Evolutionary conservation across 1,140 invertebrate species (phyloP), one percentile per base, ranked within the genome.

Genomic region (Cephus cinctus): DNA sequence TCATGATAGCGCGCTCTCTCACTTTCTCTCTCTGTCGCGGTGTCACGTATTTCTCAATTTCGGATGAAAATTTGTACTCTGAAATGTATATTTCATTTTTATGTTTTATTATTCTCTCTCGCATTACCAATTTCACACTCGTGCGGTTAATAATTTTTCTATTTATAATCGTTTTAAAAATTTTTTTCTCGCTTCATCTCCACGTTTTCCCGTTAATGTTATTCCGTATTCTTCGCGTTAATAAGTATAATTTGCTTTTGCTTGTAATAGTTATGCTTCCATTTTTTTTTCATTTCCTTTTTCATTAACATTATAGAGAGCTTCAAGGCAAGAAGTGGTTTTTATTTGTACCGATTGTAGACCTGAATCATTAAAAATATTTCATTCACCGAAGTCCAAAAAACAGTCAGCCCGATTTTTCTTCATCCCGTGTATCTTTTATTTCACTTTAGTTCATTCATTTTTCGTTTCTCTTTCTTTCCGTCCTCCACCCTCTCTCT

Each of bases 321-420:
- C 72, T 65, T 63, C 61, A 75, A 76, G 73, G 73, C 73, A 76
- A 76, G 70, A 74, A 69, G 64, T 76, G 72, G 64, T 75, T 71
- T 30, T 71, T 49, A 27, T 73, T 75, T 73, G 71, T 76, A 75
- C 71, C 70, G 57, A 69, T 69, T 63, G 34, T 19, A 6, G 54
- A 63, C 53, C 61, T 62, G 59, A 54, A 53, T n/a, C n/a, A n/a
- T n/a, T n/a, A n/a, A n/a, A n/a, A n/a, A n/a, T n/a, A n/a, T n/a
- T n/a, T n/a, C n/a, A n/a, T n/a, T n/a, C n/a, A n/a, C n/a, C n/a
- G n/a, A n/a, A n/a, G n/a, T n/a, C n/a, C n/a, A n/a, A n/a, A n/a
- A n/a, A n/a, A n/a, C n/a, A n/a, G n/a, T n/a, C n/a, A n/a, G n/a
- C n/a, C n/a, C n/a, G n/a, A n/a, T n/a, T n/a, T n/a, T n/a, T n/a